A percentile compares a stretch with the other conserved stretches of the same genome.
phyloP scores from a whole-genome alignment of 2,113 vertebrate genomes.

The Camelus bactrianus region DNA sequence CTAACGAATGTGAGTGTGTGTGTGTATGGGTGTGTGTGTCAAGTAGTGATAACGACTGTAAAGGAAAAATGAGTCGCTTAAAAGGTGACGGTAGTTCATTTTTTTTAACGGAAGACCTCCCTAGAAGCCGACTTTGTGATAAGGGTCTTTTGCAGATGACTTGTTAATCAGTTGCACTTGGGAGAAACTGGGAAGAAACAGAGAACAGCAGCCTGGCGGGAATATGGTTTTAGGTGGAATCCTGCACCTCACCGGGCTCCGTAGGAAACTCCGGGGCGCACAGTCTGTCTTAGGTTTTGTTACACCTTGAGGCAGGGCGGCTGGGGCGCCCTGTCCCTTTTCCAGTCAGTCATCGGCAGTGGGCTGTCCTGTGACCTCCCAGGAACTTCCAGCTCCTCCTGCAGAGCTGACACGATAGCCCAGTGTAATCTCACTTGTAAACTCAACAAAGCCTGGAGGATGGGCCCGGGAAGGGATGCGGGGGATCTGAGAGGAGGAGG shows the following conservation, averaged over 20 bases:
- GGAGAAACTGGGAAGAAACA: background rate
- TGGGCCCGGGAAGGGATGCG: background rate
- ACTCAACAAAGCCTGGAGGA: background rate
- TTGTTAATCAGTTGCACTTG: background rate
- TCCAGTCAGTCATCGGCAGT: background rate
- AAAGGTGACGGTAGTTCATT: background rate
- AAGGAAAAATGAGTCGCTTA: background rate
- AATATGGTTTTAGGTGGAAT: background rate
- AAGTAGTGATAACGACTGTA: background rate
- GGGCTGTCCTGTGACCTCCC: background rate
- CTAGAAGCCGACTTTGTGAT: background rate
- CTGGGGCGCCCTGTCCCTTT: background rate
- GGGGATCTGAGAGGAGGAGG: background rate
- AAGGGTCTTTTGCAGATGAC: background rate
- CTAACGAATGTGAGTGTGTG: background rate
- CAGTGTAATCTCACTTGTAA: background rate
- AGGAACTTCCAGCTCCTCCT: background rate
- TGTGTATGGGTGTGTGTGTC: background rate
- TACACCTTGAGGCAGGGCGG: no score
- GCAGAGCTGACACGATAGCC: background rate
- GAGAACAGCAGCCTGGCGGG: background rate
- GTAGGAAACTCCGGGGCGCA: background rate
- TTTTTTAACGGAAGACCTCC: background rate
- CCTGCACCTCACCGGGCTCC: background rate
- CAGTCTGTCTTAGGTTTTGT: background rate